Percentiles rank a stretch among this genome's conserved stretches.
Evolutionary conservation across 2,888 invertebrate species (phyloP).

Genomic region (Phytoseiulus persimilis): DNA sequence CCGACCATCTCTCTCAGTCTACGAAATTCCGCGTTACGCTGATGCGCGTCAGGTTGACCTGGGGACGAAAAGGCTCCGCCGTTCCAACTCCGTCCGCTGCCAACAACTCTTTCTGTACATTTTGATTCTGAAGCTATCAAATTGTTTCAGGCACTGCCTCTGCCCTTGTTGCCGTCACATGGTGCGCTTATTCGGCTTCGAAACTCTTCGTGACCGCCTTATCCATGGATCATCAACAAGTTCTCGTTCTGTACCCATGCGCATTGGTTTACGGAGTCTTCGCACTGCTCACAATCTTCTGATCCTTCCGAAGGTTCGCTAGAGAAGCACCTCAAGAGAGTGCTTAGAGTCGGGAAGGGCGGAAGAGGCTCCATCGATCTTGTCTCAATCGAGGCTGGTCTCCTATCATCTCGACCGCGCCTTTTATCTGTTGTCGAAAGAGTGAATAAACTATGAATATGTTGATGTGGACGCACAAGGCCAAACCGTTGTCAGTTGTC

Average conservation of each 20-base stretch:
- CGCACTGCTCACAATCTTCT: slow-evolving; percentile 82
- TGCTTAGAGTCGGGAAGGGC: too few species aligned
- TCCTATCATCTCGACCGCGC: too few species aligned
- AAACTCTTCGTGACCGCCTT: slow-evolving; percentile 84
- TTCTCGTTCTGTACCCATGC: slow-evolving; percentile 83
- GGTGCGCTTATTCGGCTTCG: slow-evolving; percentile 86
- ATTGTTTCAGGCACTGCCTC: slow-evolving; percentile 47
- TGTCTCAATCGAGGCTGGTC: too few species aligned
- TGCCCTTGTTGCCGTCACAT: slow-evolving; percentile 61
- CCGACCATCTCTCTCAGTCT: too few species aligned
- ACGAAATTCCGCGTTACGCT: too few species aligned
- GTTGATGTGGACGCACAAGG: neutral
- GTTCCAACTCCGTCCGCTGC: too few species aligned
- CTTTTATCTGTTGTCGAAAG: neutral
- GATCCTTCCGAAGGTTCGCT: slow-evolving; percentile 48
- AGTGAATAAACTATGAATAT: neutral
- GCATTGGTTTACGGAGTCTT: slow-evolving; percentile 84
- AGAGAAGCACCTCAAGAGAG: too few species aligned
- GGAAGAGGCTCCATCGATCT: too few species aligned
- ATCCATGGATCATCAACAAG: slow-evolving; percentile 73
- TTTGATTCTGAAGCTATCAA: neutral
- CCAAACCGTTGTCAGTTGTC: neutral
- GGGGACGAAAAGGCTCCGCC: too few species aligned
- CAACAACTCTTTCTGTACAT: too few species aligned
- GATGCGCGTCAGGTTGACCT: too few species aligned